Percentiles rank a stretch among this genome's conserved stretches.
Evolutionary conservation across 1,140 invertebrate genomes (phyloP).

Genomic region (Drosophila mauritiana): DNA sequence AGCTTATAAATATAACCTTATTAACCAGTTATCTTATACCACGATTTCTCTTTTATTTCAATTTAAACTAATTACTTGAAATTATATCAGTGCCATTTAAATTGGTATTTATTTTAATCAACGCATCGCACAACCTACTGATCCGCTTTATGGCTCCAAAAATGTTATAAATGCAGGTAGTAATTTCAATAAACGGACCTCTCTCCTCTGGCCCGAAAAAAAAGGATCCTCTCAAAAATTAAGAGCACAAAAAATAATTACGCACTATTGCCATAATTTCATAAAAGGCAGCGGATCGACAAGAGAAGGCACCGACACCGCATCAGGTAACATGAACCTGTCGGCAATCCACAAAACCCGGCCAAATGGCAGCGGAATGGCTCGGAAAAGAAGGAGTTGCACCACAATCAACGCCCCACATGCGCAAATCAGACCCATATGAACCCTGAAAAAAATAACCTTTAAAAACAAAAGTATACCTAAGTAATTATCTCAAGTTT

Average conservation of each 20-base stretch:
- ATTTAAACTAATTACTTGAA: too few relatives aligned
- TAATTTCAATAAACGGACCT: conserved; percentile 69
- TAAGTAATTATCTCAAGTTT: too few relatives aligned
- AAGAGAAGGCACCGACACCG: conserved; percentile 22
- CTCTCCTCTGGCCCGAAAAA: conserved; percentile 27
- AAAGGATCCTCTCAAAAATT: conserved; percentile 57
- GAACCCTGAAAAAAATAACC: conserved; percentile 13
- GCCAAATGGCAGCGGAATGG: conserved; percentile 28
- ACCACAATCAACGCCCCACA: conserved; percentile 80
- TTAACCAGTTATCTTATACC: too few relatives aligned
- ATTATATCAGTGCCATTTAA: too few relatives aligned
- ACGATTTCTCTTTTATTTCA: too few relatives aligned
- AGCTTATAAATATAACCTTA: too few relatives aligned
- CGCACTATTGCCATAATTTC: conserved; percentile 83
- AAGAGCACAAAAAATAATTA: conserved; percentile 84
- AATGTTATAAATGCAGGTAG: conserved; percentile 25
- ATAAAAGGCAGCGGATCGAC: conserved; percentile 50
- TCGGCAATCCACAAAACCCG: conserved; percentile 62
- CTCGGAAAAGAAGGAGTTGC: conserved; percentile 73
- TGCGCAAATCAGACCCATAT: conserved; percentile 34
- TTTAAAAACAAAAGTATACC: too few relatives aligned
- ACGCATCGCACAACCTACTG: not conserved
- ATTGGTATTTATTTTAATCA: too few relatives aligned
- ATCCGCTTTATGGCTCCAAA: not conserved
- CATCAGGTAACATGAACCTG: conserved; percentile 77